Base-by-base conservation (phyloP, 1,140 invertebrate species). In the Brachionus koreanus region DNA sequence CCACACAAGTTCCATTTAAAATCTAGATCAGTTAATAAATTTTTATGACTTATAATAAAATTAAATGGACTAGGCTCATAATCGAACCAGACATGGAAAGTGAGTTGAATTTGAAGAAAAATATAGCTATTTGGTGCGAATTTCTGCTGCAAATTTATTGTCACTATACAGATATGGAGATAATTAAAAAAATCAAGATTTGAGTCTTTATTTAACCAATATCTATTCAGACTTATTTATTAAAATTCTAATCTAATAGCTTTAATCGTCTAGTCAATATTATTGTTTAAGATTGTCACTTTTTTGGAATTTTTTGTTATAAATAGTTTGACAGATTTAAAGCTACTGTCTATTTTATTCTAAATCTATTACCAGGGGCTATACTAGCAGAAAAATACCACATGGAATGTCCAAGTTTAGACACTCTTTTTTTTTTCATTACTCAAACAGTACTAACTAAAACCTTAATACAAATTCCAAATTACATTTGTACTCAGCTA, bases 181-280 rank as follows among this genome's bases (percentile, higher is more conserved):
- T 69, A 69, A 69, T 69, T 69, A 69, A 39, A 69, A 63, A 69
- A 69, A 69, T 69, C 33, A 69, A 39, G 25, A 37, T 65, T 65
- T 65, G 63, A 69, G 35, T 19, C 33, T 19, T 9, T 39, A 37
- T 69, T 69, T 19, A 7, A 19, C 37, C 37, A 37, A n/a, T 35
- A 37, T 33, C 63, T 69, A 69, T 69, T 74, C 69, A 74, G n/a
- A 46, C 69, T 74, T 74, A 74, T 74, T 74, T 74, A 74, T 12
- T 23, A 74, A 74, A 49, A 74, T 46, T 74, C 3, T 46, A 74
- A 74, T 74, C 42, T 46, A 74, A 49, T 74, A 74, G 42, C 23
- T 46, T 74, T 33, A 25, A 46, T 74, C 37, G 69, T 74, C 69
- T 74, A 74, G 69, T 46, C 69, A 16, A 39, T 42, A 42, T 72